A percentile compares a stretch with the other conserved stretches of the same genome.
phyloP scores from a whole-genome alignment of 2,113 vertebrate species.

The Trematocara nigrifrons region DNA sequence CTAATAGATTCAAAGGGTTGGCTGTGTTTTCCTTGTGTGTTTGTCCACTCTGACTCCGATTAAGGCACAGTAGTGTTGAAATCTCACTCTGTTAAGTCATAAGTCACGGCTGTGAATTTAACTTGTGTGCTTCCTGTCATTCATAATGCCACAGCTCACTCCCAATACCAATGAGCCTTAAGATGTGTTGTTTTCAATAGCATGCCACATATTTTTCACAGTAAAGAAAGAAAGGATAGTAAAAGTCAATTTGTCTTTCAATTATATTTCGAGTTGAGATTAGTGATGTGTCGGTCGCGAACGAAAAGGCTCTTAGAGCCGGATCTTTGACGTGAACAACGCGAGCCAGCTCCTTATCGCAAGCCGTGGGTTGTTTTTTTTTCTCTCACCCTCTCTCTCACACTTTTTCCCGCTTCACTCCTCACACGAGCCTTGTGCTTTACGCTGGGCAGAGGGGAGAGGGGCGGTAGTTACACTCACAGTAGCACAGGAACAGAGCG shows the following conservation, averaged over 20 bases:
- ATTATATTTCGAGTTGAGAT: background rate
- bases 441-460: no score
- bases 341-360: no score
- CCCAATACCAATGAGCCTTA: background rate
- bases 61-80: background rate
- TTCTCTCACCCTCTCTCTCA: no score
- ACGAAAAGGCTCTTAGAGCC: no score
- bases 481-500: no score
- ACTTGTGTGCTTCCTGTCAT: background rate
- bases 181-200: background rate
- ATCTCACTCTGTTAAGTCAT: background rate
- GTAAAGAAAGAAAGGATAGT: background rate
- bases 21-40: background rate
- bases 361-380: no score
- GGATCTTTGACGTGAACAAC: no score
- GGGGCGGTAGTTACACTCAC: no score
- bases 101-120: background rate
- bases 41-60: background rate
- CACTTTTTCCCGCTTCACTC: no score
- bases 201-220: background rate
- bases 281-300: no score
- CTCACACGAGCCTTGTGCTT: no score
- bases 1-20: background rate
- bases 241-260: background rate
- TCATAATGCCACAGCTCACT: background rate